Conservation (phyloP, 2,888 invertebrate species). For the Drosophila setosimentum region DNA sequence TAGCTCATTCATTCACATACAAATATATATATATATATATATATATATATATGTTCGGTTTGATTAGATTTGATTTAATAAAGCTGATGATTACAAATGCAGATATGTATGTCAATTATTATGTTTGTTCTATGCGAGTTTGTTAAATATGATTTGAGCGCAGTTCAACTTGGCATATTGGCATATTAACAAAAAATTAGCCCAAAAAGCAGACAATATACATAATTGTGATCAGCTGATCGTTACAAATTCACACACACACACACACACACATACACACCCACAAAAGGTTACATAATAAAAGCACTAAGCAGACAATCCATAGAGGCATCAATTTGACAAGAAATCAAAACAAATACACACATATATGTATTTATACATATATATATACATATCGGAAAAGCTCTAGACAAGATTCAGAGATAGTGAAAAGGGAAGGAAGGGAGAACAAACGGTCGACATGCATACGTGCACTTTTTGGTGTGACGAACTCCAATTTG, state of each 20-base stretch:
- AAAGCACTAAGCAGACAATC: not conserved
- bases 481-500: slow-evolving; percentile 81
- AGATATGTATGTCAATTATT: not conserved
- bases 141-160: not conserved
- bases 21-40: not conserved
- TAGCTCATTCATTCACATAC: not conserved
- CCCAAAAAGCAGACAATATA: slow-evolving; percentile 11
- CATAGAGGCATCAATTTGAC: not conserved
- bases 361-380: no score
- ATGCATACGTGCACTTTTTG: slow-evolving; percentile 85
- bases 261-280: not conserved
- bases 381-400: not conserved
- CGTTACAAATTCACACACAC: not conserved
- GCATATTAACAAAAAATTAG: not conserved
- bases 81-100: slow-evolving; percentile 2
- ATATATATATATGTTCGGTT: no score
- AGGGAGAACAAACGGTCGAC: slow-evolving; percentile 54
- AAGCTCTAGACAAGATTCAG: slow-evolving; percentile 3
- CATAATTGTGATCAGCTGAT: not conserved
- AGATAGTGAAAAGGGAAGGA: not conserved
- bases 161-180: not conserved
- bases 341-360: not conserved
- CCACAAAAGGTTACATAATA: not conserved
- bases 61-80: not conserved
- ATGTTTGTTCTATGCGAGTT: not conserved